These are phyloP conservation scores for Chaetodon trifasciatus DNA, from an alignment of 2,797 vertebrate species.

Conservation along the genomic window DNA sequence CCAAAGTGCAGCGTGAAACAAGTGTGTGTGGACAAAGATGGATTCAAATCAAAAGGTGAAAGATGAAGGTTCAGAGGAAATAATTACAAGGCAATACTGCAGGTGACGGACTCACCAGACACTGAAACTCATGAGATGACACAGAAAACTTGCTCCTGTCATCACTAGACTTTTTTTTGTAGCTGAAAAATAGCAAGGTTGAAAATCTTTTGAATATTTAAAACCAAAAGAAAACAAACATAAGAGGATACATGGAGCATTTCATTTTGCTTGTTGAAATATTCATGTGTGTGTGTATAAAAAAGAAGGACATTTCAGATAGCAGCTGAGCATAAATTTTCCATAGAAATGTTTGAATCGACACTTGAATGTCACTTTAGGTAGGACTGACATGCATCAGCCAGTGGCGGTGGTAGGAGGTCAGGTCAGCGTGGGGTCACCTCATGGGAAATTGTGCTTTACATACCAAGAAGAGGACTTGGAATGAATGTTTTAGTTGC, in stretches of 20 bases:
- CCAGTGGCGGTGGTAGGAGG: constrained; percentile 35
- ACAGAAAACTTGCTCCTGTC: constrained; percentile 50
- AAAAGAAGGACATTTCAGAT: constrained; percentile 62
- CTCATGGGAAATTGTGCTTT: constrained; percentile 77
- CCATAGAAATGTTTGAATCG: constrained; percentile 66
- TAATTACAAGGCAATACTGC: constrained; percentile 8
- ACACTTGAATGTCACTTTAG: constrained; percentile 57
- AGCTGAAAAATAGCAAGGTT: constrained; percentile 32
- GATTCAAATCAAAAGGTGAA: constrained; percentile 38
- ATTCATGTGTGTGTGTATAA: constrained; percentile 57
- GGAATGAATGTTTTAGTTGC: constrained; percentile 56
- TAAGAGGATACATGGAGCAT: constrained; percentile 30
- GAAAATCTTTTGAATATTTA: constrained; percentile 43
- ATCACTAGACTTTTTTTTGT: constrained; percentile 20
- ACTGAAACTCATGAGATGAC: constrained; percentile 19
- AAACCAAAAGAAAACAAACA: constrained; percentile 62
- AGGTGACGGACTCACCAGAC: constrained; percentile 1
- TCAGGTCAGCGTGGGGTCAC: constrained; percentile 45
- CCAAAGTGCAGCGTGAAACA: constrained; percentile 38
- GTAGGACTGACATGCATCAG: constrained; percentile 67
- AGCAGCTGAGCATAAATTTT: constrained; percentile 60
- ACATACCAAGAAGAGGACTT: constrained; percentile 55
- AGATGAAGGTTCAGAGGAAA: constrained; percentile 13
- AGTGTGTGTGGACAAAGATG: constrained; percentile 23
- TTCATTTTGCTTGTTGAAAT: constrained; percentile 65